A percentile compares a stretch with the other conserved stretches of the same genome.
phyloP scores from a whole-genome alignment of 1,140 invertebrate genomes.

The Geopemphigus sp. region DNA sequence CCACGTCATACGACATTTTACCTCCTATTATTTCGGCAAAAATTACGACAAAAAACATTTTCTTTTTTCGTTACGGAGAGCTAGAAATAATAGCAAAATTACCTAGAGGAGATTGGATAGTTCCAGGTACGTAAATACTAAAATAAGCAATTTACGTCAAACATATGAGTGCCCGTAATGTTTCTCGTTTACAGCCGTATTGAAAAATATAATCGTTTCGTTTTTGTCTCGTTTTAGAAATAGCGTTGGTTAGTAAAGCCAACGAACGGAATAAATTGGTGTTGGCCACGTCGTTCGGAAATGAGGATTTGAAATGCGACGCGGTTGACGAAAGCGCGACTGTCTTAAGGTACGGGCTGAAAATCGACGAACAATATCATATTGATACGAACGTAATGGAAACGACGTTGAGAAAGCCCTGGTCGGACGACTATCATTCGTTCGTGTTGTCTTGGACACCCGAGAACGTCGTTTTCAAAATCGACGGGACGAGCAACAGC shows the following conservation, averaged over 20 bases:
- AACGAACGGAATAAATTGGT: neutral
- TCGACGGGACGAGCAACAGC: neutral
- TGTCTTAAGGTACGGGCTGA: neutral
- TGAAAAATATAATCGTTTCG: neutral
- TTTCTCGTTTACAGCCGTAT: no score
- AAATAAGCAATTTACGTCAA: no score
- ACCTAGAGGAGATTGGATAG: slow-evolving; percentile 72
- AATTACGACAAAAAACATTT: slow-evolving; percentile 63
- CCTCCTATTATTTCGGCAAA: slow-evolving; percentile 68
- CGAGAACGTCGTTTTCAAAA: neutral
- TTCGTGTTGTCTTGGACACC: neutral
- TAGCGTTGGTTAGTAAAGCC: neutral
- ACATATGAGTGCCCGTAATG: no score
- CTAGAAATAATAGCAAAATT: slow-evolving; percentile 69
- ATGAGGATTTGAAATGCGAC: neutral
- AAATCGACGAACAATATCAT: slow-evolving; percentile 30
- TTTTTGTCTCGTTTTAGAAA: neutral
- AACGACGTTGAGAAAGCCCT: neutral
- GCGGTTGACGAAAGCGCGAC: neutral
- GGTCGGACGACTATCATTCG: neutral
- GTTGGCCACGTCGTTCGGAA: neutral
- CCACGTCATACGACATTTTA: slow-evolving; percentile 56
- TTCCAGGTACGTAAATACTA: slow-evolving; percentile 61
- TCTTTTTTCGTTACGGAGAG: slow-evolving; percentile 67
- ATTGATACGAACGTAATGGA: neutral